Base-by-base conservation (phyloP, 2,797 vertebrate genomes). In the Melanotaenia nigrans region DNA sequence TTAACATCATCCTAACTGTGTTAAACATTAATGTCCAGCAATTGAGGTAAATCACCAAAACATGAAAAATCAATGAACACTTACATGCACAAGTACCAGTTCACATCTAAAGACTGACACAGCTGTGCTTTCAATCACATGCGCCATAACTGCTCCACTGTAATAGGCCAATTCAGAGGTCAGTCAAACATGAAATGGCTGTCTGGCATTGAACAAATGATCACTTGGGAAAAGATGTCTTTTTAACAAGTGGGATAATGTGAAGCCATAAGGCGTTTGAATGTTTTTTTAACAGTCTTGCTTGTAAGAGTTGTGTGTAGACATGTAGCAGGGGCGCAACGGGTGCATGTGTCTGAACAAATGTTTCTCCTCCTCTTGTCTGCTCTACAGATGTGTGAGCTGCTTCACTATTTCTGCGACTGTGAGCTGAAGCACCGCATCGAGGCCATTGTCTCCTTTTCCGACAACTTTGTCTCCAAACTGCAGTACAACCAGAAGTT, bases 341-440 rank as follows among this genome's bases (percentile, higher is more conserved):
- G 0, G 0, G 0, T 38, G 11, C 61, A 40, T 60, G 65, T 36
- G 56, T 65, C 24, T 30, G 67, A 49, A 22, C n/a, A 54, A 69
- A 38, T 22, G 57, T 63, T 7, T 73, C 77, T 66, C 67, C 72
- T 64, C 32, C 64, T 55, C 57, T 16, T 28, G 68, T 83, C 63
- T 81, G 47, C 8, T 65, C 63, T 30, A 22, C 92, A 99, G 98
- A 99, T 99, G 97, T 99, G 98, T 51, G 96, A 99, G 87, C 95
- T 99, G 61, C 96, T 99, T 54, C 97, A 96, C 94, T 98, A 98
- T 77, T 98, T 99, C 94, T 99, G 98, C 81, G 98, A 99, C 93
- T 99, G 98, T 75, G 98, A 99, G 86, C 93, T 99, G 66, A 97
- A 97, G 89, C 98, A 99, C 35, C 95, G 98, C 54, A 97, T 99